Evolutionary conservation across 2,888 invertebrate genomes (phyloP).

Genomic region (Trachelus troglodyta): DNA sequence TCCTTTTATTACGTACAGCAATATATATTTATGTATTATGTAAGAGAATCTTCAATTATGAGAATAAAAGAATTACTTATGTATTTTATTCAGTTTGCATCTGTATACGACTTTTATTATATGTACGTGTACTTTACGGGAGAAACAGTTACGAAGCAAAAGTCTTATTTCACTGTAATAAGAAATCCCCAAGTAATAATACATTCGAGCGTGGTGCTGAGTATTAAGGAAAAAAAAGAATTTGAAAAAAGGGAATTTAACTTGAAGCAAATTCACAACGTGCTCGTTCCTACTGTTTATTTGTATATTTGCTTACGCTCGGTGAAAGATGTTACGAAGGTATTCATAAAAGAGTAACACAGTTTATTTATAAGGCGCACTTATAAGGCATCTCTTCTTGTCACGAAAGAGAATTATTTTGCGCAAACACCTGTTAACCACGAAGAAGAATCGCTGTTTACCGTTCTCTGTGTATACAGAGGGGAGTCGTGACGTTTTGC

Average conservation of each 20-base stretch:
- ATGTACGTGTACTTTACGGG: background rate
- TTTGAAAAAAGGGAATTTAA: background rate
- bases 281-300: background rate
- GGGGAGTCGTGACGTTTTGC: background rate
- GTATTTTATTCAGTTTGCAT: background rate
- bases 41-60: background rate
- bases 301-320: background rate
- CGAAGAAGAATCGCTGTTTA: background rate
- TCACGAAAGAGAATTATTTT: background rate
- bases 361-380: background rate
- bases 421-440: slow-evolving; percentile 2
- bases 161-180: background rate
- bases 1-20: background rate
- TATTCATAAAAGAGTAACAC: background rate
- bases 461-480: background rate
- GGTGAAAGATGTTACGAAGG: background rate
- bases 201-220: background rate
- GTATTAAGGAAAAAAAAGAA: background rate
- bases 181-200: background rate
- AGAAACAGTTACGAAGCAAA: background rate
- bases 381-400: background rate
- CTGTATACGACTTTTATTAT: background rate
- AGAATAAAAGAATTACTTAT: background rate
- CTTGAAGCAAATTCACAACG: background rate
- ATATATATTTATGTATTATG: background rate